Percentiles rank a stretch among this genome's conserved stretches.
Evolutionary conservation across 2,888 invertebrate genomes (phyloP).

Genomic region (Drosophila bunnanda): DNA sequence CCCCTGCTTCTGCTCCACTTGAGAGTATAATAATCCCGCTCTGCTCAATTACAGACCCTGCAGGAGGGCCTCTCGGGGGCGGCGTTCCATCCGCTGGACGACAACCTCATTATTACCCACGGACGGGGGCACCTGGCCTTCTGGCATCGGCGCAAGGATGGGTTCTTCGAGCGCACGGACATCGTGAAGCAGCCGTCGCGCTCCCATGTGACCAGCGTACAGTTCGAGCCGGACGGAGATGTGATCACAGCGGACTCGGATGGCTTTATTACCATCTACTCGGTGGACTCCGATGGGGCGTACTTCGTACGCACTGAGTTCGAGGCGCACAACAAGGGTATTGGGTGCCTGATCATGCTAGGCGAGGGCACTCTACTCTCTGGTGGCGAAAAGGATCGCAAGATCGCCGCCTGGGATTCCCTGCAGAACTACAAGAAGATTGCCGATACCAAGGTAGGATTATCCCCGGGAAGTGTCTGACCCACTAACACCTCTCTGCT

Average conservation of each 20-base stretch:
- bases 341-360: conserved; percentile 93
- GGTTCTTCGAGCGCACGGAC: conserved; percentile 95
- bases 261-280: conserved; percentile 95
- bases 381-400: conserved; percentile 95
- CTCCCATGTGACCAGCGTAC: conserved; percentile 93
- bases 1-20: conserved; percentile 1
- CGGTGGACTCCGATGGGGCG: conserved; percentile 94
- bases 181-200: conserved; percentile 95
- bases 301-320: conserved; percentile 95
- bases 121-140: conserved; percentile 96
- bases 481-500: neutral
- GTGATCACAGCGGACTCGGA: conserved; percentile 96
- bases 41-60: conserved; percentile 88
- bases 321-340: conserved; percentile 94
- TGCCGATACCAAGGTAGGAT: conserved; percentile 92
- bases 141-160: conserved; percentile 96
- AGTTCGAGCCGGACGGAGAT: conserved; percentile 96
- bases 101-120: conserved; percentile 95
- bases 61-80: conserved; percentile 95
- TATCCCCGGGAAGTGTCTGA: too few species aligned
- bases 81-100: conserved; percentile 95
- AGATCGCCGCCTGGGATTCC: conserved; percentile 96
- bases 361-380: conserved; percentile 95
- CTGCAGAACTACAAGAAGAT: conserved; percentile 95
- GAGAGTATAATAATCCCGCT: conserved; percentile 13